Conservation (phyloP, 1,140 invertebrate species). For the Caenorhabditis brenneri region DNA sequence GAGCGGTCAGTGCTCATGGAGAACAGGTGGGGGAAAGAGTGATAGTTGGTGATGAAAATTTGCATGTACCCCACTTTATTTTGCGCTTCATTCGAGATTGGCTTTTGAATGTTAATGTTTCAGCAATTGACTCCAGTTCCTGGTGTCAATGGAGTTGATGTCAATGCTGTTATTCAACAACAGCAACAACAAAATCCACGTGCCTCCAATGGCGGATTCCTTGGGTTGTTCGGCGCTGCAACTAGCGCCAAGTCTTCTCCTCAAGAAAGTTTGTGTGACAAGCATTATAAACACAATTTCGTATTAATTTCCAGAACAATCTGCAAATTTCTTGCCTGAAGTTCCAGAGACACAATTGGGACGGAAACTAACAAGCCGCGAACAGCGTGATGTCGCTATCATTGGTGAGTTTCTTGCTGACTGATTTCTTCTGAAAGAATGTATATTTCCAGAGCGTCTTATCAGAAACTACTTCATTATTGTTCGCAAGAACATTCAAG, state of each 20-base stretch:
- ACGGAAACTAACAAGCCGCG: slow-evolving; percentile 85
- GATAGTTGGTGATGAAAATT: no score
- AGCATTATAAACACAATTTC: not conserved
- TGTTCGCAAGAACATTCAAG: slow-evolving; percentile 96
- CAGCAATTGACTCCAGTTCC: not conserved
- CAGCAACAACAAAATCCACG: slow-evolving; percentile 23
- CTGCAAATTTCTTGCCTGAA: slow-evolving; percentile 47
- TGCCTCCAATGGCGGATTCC: not conserved
- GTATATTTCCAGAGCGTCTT: slow-evolving; percentile 79
- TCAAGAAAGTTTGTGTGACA: not conserved
- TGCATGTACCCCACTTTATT: no score
- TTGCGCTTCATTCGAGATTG: not conserved
- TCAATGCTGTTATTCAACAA: not conserved
- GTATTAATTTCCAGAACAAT: not conserved
- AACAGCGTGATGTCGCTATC: slow-evolving; percentile 93
- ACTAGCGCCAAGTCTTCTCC: not conserved
- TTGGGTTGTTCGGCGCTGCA: not conserved
- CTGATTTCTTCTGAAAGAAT: no score
- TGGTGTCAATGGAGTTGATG: not conserved
- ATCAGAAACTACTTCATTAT: slow-evolving; percentile 99
- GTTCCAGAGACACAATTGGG: slow-evolving; percentile 50
- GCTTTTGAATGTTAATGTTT: not conserved
- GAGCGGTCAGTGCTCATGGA: slow-evolving; percentile 53
- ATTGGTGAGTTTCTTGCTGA: slow-evolving; percentile 84
- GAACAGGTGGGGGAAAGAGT: slow-evolving; percentile 34